phyloP scores from a whole-genome alignment of 1,140 invertebrate species.

The Danaus melanippus region DNA sequence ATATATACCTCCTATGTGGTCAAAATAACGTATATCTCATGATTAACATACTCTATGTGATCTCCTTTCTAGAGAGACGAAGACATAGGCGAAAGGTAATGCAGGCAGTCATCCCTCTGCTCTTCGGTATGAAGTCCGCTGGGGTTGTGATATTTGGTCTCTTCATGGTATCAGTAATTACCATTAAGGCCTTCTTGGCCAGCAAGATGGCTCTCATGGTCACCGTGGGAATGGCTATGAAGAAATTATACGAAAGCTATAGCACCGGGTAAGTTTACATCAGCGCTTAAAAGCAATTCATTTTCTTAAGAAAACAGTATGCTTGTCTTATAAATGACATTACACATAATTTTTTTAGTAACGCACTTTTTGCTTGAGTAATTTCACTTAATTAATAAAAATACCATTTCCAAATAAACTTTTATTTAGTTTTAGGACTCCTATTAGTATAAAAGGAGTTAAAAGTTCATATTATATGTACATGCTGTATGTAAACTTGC shows the following conservation, averaged over 20 bases:
- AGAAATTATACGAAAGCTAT: constrained; percentile 73
- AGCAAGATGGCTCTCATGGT: constrained; percentile 76
- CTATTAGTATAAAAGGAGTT: too few species aligned
- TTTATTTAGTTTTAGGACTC: too few species aligned
- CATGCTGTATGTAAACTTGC: too few species aligned
- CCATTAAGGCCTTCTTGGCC: constrained; percentile 75
- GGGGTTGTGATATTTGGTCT: constrained; percentile 73
- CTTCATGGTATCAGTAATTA: constrained; percentile 73
- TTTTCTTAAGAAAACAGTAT: too few species aligned
- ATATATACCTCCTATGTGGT: too few species aligned
- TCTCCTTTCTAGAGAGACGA: constrained; percentile 22
- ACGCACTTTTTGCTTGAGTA: neutral
- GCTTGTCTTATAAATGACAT: too few species aligned
- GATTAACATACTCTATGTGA: too few species aligned
- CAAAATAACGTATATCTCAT: too few species aligned
- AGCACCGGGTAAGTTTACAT: constrained; percentile 45
- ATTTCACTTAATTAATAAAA: neutral
- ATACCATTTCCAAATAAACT: neutral
- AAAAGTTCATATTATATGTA: too few species aligned
- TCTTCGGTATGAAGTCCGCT: constrained; percentile 76
- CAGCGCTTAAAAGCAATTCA: too few species aligned
- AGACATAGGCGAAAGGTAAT: constrained; percentile 71
- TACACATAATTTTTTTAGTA: neutral
- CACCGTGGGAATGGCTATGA: constrained; percentile 72
- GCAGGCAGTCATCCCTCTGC: constrained; percentile 74